Evolutionary conservation across 2,797 vertebrate genomes (phyloP), one percentile per base, ranked within the genome.

Genomic region (Hozukius guyotensis): DNA sequence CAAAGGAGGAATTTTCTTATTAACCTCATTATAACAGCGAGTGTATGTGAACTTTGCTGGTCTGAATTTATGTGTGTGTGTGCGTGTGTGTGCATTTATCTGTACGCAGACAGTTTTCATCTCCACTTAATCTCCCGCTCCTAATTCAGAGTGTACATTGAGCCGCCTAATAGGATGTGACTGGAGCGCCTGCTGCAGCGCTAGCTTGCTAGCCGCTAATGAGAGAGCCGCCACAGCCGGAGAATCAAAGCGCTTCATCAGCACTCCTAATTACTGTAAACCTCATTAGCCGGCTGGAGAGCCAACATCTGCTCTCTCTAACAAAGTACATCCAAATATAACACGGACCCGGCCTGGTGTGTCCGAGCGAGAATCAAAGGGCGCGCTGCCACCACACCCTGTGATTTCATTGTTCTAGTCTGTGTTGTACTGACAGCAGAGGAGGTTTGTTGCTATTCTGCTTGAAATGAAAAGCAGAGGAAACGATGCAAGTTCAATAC

Each of bases 111-210:
- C 89, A 77, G 87, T 93, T 93, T 93, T 92, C 92, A 89, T 92
- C 92, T 92, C 89, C 86, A 91, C 89, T 90, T 94, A 94, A 95
- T 95, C 94, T 94, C 91, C 85, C 1, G 87, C 83, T 91, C 88
- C 91, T 93, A 92, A 95, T 95, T 95, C 93, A 94, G 89, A 89
- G 92, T 88, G 94, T 86, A 95, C 93, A 87, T 87, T 93, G 93
- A 93, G 91, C 89, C 90, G 89, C 88, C 93, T 94, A 95, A 95
- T 94, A 89, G 91, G 93, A 93, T 94, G 89, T 93, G 92, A 94
- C 92, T 91, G 90, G 77, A 85, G 89, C 77, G 86, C 88, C 86
- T 90, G 81, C 87, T 90, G 91, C 89, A 89, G 80, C 83, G 72
- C 84, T 89, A 87, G 88, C 91, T 73, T 83, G 85, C 89, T 90